Evolutionary conservation across 2,797 vertebrate species (phyloP).

Genomic region (Rhynchotus rufescens): DNA sequence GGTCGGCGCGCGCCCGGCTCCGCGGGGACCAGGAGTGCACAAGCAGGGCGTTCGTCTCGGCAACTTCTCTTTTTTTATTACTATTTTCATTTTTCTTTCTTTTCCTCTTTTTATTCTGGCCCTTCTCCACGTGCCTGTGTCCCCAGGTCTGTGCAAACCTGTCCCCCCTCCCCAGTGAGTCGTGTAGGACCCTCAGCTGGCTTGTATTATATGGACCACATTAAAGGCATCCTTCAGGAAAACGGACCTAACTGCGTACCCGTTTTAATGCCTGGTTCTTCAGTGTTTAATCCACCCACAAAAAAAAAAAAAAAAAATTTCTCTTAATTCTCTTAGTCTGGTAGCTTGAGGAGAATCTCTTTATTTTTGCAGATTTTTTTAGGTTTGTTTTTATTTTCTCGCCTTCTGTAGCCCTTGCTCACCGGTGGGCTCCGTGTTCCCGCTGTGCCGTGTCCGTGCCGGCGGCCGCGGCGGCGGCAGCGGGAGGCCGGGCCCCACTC

Average conservation of each 20-base stretch:
- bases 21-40: neutral
- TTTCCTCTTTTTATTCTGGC: neutral
- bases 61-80: neutral
- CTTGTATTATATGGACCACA: neutral
- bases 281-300: neutral
- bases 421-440: neutral
- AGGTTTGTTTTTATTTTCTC: neutral
- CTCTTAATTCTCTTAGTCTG: neutral
- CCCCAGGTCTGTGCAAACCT: neutral
- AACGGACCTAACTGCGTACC: neutral
- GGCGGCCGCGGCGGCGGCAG: neutral
- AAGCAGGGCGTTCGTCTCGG: neutral
- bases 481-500: no score
- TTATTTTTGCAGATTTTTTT: neutral
- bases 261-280: neutral
- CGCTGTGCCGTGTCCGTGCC: neutral
- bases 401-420: neutral
- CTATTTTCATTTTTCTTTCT: no score
- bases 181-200: neutral
- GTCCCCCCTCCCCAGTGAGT: neutral
- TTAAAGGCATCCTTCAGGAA: neutral
- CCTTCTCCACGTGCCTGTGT: neutral
- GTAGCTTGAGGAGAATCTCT: neutral
- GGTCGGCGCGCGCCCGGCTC: neutral
- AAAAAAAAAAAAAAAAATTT: no score